Conservation (phyloP, 2,888 invertebrate species). For the Acanthosoma haemorrhoidale region DNA sequence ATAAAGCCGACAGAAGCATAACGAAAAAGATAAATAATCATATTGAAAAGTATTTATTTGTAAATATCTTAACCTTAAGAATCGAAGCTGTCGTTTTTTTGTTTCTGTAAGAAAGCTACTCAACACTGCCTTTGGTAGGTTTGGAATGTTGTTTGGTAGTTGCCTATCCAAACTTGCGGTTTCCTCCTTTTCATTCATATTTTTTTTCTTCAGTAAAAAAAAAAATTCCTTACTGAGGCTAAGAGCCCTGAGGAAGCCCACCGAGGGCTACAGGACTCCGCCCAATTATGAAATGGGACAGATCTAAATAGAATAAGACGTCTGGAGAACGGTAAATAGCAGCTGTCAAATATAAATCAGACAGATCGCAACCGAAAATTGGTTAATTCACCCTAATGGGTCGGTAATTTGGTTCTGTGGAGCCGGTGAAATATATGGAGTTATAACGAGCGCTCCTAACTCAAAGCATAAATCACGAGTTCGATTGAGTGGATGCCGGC, state of each 20-base stretch:
- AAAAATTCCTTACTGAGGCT: too few relatives aligned
- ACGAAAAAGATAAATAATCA: too few relatives aligned
- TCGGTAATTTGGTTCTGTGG: neutral
- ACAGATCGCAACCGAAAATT: conserved; percentile 33
- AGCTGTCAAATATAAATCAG: conserved; percentile 3
- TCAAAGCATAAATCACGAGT: conserved; percentile 17
- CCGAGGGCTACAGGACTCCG: neutral
- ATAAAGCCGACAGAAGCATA: too few relatives aligned
- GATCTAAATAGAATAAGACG: conserved; percentile 25
- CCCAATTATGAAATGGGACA: conserved; percentile 10
- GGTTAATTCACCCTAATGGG: conserved; percentile 27
- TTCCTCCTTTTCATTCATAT: too few relatives aligned
- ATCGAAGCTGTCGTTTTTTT: too few relatives aligned
- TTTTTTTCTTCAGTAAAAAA: too few relatives aligned
- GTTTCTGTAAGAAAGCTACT: too few relatives aligned
- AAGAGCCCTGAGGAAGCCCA: neutral
- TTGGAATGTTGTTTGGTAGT: too few relatives aligned
- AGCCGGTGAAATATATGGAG: conserved; percentile 23
- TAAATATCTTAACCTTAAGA: too few relatives aligned
- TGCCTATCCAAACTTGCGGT: too few relatives aligned
- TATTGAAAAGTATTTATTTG: too few relatives aligned
- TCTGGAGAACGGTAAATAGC: neutral
- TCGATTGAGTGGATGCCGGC: neutral
- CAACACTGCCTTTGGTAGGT: too few relatives aligned
- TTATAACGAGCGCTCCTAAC: conserved; percentile 24